Evolutionary conservation across 2,113 vertebrate genomes (phyloP), one percentile per base, ranked within the genome.

Genomic region (Corythornis vintsioides): DNA sequence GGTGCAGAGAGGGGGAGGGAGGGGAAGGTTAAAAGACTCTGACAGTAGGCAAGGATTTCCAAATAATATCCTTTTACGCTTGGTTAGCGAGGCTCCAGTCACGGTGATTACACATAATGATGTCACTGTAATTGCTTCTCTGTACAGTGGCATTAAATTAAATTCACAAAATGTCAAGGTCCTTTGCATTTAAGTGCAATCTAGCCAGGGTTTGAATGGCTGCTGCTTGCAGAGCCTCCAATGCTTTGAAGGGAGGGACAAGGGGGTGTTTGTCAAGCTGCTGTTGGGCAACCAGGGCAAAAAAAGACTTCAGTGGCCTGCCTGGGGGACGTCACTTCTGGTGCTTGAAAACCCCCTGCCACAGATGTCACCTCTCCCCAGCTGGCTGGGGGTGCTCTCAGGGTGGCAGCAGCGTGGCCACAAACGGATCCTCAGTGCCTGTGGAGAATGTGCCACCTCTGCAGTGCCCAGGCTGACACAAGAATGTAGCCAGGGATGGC

Each of bases 91-190:
- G 40, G 6, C 71, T 89, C 47, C 43, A 31, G 90, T 40, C 89
- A 35, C 9, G 80, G 88, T 47, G 70, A 13, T 31, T 95, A 70
- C 83, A 67, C 63, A 40, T 73, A 92, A 89, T 80, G 94, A 90
- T 84, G 84, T 38, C 56, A 87, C 67, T 87, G 90, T 96, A 95
- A 96, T 94, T 96, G 88, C 77, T 85, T 93, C 88, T 93, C 93
- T 80, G 83, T 17, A 85, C 90, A 92, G 83, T 89, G 72, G 88
- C 45, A 80, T 71, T 92, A 76, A 95, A 95, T 92, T 90, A 94
- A 94, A 96, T 64, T 66, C 86, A 87, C 86, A 47, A 79, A 94
- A 92, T 90, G 92, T 90, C 92, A 95, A 90, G 92, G 92, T 86
- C 88, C 85, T 95, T 90, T 71, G 92, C 73, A 64, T 92, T 90